phyloP scores from a whole-genome alignment of 1,140 invertebrate genomes.

The Agrypnia vestita region DNA sequence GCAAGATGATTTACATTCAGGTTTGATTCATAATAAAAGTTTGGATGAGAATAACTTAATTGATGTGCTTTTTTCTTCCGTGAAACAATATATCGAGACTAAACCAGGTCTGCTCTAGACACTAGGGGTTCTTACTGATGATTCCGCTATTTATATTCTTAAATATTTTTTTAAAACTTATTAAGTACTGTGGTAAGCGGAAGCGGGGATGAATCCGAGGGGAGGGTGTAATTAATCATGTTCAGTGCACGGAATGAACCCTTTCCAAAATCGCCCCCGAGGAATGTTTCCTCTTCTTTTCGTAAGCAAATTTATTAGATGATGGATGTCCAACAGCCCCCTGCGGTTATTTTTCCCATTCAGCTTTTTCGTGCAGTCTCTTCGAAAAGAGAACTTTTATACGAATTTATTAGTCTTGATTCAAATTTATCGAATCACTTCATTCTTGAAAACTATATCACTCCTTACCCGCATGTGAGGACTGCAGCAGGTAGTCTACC shows the following conservation, averaged over 20 bases:
- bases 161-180: neutral
- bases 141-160: too few species aligned
- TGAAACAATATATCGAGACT: too few species aligned
- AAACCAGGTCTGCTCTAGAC: too few species aligned
- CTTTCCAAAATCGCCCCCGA: slow-evolving; percentile 44
- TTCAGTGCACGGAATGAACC: slow-evolving; percentile 56
- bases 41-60: too few species aligned
- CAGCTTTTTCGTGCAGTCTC: neutral
- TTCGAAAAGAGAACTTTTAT: neutral
- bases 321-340: slow-evolving; percentile 56
- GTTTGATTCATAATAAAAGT: too few species aligned
- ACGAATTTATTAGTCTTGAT: neutral
- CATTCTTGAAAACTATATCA: too few species aligned
- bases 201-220: neutral
- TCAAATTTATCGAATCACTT: neutral
- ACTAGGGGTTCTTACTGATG: too few species aligned
- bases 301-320: slow-evolving; percentile 60
- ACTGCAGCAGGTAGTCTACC: too few species aligned
- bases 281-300: slow-evolving; percentile 59
- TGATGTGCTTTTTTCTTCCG: too few species aligned
- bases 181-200: neutral
- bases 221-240: slow-evolving; percentile 58
- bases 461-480: too few species aligned
- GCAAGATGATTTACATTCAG: too few species aligned
- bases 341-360: neutral